These are phyloP conservation scores for Brachionus angularis DNA, from an alignment of 1,140 invertebrate species.

Conservation along the genomic window DNA sequence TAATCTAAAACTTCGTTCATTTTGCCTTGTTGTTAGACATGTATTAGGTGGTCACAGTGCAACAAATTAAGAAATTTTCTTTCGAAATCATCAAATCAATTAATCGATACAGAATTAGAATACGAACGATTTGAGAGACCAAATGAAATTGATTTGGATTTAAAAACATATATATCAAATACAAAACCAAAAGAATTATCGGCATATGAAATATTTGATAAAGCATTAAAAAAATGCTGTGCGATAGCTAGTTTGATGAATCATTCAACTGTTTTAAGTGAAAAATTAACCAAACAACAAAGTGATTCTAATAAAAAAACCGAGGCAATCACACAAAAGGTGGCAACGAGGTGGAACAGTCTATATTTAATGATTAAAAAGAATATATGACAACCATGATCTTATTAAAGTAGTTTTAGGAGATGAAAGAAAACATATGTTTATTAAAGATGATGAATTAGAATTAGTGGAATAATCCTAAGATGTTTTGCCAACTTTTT, in stretches of 20 bases:
- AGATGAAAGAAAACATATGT: background rate
- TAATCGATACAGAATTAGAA: background rate
- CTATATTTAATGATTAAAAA: background rate
- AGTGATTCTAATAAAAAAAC: background rate
- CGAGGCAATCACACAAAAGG: background rate
- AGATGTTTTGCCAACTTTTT: background rate
- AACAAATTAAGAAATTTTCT: background rate
- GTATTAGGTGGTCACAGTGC: background rate
- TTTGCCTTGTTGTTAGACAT: background rate
- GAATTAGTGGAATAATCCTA: background rate
- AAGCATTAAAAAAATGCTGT: background rate
- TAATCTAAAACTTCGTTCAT: background rate
- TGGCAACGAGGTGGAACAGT: background rate
- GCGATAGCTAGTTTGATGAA: background rate
- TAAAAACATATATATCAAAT: background rate
- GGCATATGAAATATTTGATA: background rate
- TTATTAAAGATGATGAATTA: background rate
- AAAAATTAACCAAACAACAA: slow-evolving; percentile 4
- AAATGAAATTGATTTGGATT: background rate
- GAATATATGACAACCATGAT: background rate
- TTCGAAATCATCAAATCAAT: background rate
- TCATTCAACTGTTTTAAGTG: background rate
- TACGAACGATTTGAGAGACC: background rate
- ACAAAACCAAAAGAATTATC: background rate
- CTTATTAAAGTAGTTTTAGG: background rate